A percentile compares a stretch with the other conserved stretches of the same genome.
Conservation (phyloP, 1,140 invertebrate species). For the Ctenoplectra terminalis region DNA sequence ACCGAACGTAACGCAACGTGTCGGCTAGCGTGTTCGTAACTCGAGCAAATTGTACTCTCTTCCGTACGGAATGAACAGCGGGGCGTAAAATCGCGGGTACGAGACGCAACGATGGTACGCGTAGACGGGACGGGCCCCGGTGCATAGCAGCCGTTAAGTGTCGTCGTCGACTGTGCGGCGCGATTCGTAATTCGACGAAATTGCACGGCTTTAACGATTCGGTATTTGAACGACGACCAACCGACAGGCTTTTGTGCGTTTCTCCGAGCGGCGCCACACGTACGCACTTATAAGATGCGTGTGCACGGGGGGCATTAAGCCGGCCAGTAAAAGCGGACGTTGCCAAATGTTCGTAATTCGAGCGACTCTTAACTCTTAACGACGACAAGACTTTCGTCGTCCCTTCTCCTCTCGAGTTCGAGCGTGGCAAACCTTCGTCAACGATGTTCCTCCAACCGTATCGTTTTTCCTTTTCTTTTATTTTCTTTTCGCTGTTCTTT, state of each 20-base stretch:
- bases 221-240: conserved; percentile 48
- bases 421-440: conserved; percentile 14
- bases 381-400: conserved; percentile 51
- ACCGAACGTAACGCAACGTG: conserved; percentile 38
- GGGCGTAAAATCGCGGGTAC: conserved; percentile 33
- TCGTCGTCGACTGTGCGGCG: conserved; percentile 40
- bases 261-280: conserved; percentile 14
- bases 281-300: background rate
- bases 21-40: conserved; percentile 43
- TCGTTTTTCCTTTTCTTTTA: background rate
- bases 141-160: conserved; percentile 52
- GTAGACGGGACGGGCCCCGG: background rate
- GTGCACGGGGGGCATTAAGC: conserved; percentile 40
- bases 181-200: conserved; percentile 66
- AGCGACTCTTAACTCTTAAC: conserved; percentile 63
- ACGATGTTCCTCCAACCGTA: background rate
- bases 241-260: conserved; percentile 28
- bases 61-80: background rate
- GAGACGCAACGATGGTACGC: background rate
- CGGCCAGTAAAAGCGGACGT: conserved; percentile 44
- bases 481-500: background rate
- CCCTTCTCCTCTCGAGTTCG: background rate
- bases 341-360: conserved; percentile 65
- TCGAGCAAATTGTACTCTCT: conserved; percentile 55
- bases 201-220: conserved; percentile 61